These are phyloP conservation scores for Ptychodera flava DNA, from an alignment of 35 echinoderm and acorn worm genomes.

Conservation along the genomic window DNA sequence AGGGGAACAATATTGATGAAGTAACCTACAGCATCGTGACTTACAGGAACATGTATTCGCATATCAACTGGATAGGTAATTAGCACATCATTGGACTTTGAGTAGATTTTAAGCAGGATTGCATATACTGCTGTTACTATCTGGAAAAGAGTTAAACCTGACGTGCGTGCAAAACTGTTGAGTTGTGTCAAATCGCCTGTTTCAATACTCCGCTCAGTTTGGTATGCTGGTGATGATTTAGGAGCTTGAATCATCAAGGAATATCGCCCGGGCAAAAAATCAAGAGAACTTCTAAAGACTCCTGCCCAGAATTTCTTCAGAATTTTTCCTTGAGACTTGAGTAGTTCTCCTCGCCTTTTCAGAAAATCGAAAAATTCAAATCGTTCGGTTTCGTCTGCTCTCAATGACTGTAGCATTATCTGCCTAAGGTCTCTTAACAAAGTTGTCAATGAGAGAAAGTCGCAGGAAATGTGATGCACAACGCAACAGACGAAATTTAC, in stretches of 20 bases:
- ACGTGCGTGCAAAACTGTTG: not conserved
- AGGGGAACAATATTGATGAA: not conserved
- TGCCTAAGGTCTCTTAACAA: not conserved
- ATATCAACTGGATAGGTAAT: not conserved
- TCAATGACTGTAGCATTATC: not conserved
- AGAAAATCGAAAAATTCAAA: not conserved
- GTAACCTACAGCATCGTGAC: not conserved
- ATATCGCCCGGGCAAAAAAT: not conserved
- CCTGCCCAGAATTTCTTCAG: not conserved
- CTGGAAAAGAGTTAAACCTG: not conserved
- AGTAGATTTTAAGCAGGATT: not conserved
- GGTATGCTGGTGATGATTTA: not conserved
- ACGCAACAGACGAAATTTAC: not conserved
- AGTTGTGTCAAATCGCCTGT: not conserved
- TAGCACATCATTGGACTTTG: not conserved
- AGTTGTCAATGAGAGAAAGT: not conserved
- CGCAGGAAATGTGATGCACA: not conserved
- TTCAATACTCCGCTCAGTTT: not conserved
- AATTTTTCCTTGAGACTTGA: not conserved
- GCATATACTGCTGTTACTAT: not conserved
- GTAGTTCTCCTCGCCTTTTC: not conserved
- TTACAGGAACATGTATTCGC: not conserved
- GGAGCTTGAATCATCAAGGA: not conserved
- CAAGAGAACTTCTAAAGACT: not conserved
- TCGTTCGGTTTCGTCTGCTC: not conserved